phyloP scores from a whole-genome alignment of 1,140 invertebrate species.

The Conus betulinus region DNA sequence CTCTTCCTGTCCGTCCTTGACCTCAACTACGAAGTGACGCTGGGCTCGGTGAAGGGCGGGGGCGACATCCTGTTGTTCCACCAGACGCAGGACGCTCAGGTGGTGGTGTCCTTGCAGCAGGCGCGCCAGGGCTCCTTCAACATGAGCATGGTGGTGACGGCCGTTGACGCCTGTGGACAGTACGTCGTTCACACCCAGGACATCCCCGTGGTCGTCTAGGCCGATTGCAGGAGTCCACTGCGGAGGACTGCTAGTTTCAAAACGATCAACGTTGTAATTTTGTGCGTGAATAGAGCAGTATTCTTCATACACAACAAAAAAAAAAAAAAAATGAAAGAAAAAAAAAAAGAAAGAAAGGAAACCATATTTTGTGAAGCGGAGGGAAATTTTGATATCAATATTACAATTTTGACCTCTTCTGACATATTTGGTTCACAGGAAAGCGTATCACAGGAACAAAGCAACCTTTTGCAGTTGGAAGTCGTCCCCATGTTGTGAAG shows the following conservation, averaged over 20 bases:
- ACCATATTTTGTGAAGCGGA: too few relatives aligned
- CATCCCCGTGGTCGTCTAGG: not conserved
- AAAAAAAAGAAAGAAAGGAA: too few relatives aligned
- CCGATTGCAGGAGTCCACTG: not conserved
- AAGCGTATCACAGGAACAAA: too few relatives aligned
- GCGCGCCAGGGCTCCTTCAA: not conserved
- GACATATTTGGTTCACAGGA: too few relatives aligned
- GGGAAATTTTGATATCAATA: too few relatives aligned
- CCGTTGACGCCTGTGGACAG: constrained; percentile 21
- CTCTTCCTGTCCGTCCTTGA: constrained; percentile 41
- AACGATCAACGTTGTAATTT: not conserved
- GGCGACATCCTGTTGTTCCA: constrained; percentile 49
- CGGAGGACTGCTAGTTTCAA: not conserved
- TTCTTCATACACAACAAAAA: too few relatives aligned
- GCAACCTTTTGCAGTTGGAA: too few relatives aligned
- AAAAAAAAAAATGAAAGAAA: too few relatives aligned
- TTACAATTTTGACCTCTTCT: too few relatives aligned
- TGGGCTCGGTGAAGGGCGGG: constrained; percentile 41
- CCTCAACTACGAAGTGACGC: constrained; percentile 46
- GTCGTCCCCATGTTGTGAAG: too few relatives aligned
- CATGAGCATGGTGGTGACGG: not conserved
- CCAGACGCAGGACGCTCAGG: constrained; percentile 33
- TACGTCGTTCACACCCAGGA: not conserved
- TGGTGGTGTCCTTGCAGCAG: constrained; percentile 36
- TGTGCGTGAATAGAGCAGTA: too few relatives aligned